Base-by-base conservation (phyloP, 2,113 vertebrate genomes). In the Turdus rufiventris region DNA sequence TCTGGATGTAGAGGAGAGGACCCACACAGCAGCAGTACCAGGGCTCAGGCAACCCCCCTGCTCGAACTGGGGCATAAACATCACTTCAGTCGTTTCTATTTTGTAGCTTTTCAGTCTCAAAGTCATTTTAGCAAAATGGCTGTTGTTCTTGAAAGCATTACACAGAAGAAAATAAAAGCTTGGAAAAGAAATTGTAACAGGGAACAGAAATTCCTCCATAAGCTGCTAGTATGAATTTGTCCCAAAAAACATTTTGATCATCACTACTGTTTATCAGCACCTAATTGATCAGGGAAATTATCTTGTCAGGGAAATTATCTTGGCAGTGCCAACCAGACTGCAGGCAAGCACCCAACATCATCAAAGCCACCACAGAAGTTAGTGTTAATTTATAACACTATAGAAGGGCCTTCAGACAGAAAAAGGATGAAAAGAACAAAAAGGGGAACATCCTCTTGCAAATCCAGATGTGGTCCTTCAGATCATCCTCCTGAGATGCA, bases 21-120 rank as follows among this genome's bases (percentile, higher is more conserved):
- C 20, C 5, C 0, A 1, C 62, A 38, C 6, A 71, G 65, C 2
- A 66, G 56, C 29, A 74, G 11, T 2, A 0, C 12, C 24, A 60
- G n/a, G 17, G 62, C 18, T 43, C 68, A 57, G 23, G 50, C 17
- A 78, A 6, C 2, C 8, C 12, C 4, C 15, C 47, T 12, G 5
- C 28, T 78, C 9, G 4, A 51, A 54, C 18, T 19, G 14, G 7
- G 14, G 12, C 1, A 4, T 5, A 63, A 56, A 28, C 26, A 51
- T 19, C 18, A 33, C 12, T 4, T 14, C 14, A 63, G 6, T n/a
- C 43, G 26, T 25, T 78, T 79, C 74, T 67, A 57, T 47, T 31
- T 56, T 33, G 21, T 19, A 81, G 54, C 12, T 56, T 85, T 87
- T 18, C 77, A 68, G 45, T 42, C 79, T 93, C 47, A 28, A 88